Percentiles rank a stretch among this genome's conserved stretches.
These are phyloP conservation scores for Limnothrissa miodon DNA, from an alignment of 2,113 vertebrate genomes.

Conservation along the genomic window DNA sequence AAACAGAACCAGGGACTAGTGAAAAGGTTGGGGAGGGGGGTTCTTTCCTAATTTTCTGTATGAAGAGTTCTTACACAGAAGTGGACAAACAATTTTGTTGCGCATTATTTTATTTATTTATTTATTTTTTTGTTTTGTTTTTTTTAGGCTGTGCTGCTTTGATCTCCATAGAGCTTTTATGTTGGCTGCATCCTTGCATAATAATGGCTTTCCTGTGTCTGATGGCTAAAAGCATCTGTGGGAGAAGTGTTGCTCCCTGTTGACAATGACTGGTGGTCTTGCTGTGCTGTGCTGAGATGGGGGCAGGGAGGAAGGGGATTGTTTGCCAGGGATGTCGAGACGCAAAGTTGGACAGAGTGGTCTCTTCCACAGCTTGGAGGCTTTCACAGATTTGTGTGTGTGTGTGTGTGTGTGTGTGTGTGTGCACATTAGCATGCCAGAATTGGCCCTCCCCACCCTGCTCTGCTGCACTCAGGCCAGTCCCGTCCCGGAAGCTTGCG, in stretches of 20 bases:
- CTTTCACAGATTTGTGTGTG: no score
- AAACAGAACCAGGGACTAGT: neutral
- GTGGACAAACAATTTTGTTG: slow-evolving; percentile 41
- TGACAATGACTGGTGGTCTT: slow-evolving; percentile 26
- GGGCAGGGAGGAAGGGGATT: neutral
- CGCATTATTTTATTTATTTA: no score
- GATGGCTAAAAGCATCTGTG: slow-evolving; percentile 41
- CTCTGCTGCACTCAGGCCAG: neutral
- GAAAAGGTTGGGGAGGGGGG: neutral
- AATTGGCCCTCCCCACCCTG: neutral
- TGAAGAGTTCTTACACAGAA: slow-evolving; percentile 55
- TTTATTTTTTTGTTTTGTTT: slow-evolving; percentile 55
- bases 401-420: slow-evolving; percentile 36
- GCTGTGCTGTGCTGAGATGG: neutral
- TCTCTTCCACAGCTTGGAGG: slow-evolving; percentile 28
- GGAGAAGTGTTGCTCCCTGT: slow-evolving; percentile 41
- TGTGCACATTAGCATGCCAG: neutral
- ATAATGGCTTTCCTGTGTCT: neutral
- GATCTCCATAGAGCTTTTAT: neutral
- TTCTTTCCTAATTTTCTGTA: slow-evolving; percentile 42
- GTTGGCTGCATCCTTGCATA: slow-evolving; percentile 38
- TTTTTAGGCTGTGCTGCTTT: slow-evolving; percentile 49
- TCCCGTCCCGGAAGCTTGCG: slow-evolving; percentile 45
- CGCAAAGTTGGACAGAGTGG: slow-evolving; percentile 12
- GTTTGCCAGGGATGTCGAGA: neutral